phyloP scores from a whole-genome alignment of 35 echinoderm and acorn worm genomes.

The Apostichopus californicus region DNA sequence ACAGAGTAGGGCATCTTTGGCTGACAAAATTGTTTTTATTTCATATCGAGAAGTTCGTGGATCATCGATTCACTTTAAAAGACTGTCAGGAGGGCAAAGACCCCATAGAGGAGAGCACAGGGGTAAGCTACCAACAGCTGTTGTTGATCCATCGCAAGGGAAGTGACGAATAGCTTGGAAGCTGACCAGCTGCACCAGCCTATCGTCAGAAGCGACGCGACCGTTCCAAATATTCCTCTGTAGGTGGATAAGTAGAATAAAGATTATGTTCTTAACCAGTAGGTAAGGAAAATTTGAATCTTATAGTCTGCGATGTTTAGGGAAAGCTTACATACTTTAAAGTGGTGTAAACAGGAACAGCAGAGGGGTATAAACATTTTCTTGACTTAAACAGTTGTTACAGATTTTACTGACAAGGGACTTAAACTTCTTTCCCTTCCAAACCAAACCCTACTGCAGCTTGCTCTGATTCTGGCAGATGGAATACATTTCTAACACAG shows the following conservation, averaged over 20 bases:
- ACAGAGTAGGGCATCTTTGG: not conserved
- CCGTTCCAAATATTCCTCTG: slow-evolving; percentile 87
- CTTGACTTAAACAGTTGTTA: no score
- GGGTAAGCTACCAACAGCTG: slow-evolving; percentile 98
- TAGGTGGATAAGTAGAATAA: not conserved
- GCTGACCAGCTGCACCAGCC: slow-evolving; percentile 98
- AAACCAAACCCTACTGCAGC: no score
- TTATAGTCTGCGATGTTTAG: no score
- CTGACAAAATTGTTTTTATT: not conserved
- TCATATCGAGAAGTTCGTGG: not conserved
- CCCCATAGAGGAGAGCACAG: slow-evolving; percentile 97
- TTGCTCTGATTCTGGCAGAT: no score
- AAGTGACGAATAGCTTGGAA: slow-evolving; percentile 97
- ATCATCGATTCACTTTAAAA: slow-evolving; percentile 51
- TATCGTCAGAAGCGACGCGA: slow-evolving; percentile 80
- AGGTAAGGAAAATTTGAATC: no score
- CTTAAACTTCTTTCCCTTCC: no score
- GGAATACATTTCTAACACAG: no score
- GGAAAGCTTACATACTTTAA: no score
- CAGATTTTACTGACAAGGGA: no score
- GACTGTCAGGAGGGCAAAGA: slow-evolving; percentile 93
- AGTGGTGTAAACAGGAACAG: no score
- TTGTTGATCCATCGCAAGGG: slow-evolving; percentile 91
- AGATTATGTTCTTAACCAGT: no score
- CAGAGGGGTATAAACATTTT: no score